A percentile compares a stretch with the other conserved stretches of the same genome.
These are phyloP conservation scores for Camponotus floridanus DNA, from an alignment of 1,140 invertebrate genomes.

Conservation along the genomic window DNA sequence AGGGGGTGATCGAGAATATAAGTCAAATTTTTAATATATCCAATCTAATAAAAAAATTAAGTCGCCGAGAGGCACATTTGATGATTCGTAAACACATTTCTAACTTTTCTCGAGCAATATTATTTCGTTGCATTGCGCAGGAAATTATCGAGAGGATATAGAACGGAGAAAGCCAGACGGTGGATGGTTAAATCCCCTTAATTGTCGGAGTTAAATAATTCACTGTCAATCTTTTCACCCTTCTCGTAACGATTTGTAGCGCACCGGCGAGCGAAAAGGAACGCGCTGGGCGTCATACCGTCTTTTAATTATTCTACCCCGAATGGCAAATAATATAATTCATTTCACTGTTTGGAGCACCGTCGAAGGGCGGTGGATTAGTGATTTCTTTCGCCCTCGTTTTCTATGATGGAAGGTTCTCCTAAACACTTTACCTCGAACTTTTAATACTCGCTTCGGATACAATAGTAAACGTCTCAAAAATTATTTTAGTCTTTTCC, in stretches of 20 bases:
- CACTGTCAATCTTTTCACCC: constrained; percentile 84
- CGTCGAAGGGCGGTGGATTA: constrained; percentile 67
- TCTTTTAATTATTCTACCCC: constrained; percentile 82
- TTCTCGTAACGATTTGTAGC: constrained; percentile 73
- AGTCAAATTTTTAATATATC: neutral
- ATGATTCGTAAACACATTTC: neutral
- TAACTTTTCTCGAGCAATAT: constrained; percentile 33
- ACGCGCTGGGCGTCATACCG: constrained; percentile 53
- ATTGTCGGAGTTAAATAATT: constrained; percentile 84
- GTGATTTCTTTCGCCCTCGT: constrained; percentile 33
- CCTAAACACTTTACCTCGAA: constrained; percentile 17
- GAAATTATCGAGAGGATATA: constrained; percentile 25
- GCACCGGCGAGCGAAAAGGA: constrained; percentile 52
- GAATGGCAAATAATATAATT: constrained; percentile 82
- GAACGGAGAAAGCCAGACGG: constrained; percentile 16
- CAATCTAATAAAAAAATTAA: neutral
- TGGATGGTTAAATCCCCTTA: constrained; percentile 71
- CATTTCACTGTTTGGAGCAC: constrained; percentile 79
- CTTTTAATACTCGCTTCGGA: constrained; percentile 2
- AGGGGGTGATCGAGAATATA: neutral
- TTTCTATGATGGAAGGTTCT: neutral
- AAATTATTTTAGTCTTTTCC: neutral
- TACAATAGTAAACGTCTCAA: neutral
- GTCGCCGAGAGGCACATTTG: neutral
- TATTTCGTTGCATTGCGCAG: constrained; percentile 3